Conservation (phyloP, 2,113 vertebrate genomes). For the Apodemus speciosus region DNA sequence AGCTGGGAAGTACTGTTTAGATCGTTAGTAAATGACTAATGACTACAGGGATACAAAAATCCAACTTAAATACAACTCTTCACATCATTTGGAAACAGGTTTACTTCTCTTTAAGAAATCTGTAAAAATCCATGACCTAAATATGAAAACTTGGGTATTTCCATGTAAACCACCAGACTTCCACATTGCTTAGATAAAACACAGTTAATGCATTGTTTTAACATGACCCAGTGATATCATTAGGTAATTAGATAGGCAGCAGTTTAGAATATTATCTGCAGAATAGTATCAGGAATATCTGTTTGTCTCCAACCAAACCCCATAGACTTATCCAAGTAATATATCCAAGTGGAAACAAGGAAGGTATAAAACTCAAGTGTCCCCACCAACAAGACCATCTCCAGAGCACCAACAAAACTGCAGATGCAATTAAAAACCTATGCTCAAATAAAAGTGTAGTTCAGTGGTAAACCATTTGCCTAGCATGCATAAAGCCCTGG, state of each 20-base stretch:
- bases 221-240: conserved; percentile 36
- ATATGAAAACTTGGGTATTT: conserved; percentile 71
- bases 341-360: conserved; percentile 11
- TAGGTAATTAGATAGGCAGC: conserved; percentile 10
- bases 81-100: background rate
- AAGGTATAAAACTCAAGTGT: background rate
- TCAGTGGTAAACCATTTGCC: background rate
- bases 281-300: background rate
- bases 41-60: background rate
- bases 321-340: conserved; percentile 23
- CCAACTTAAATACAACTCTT: background rate
- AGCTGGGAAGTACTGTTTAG: conserved; percentile 11
- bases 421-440: background rate
- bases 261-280: background rate
- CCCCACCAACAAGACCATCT: background rate
- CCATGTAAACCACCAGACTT: conserved; percentile 72
- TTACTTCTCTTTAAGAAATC: conserved; percentile 35
- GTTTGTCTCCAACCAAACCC: background rate
- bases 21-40: conserved; percentile 1
- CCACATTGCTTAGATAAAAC: conserved; percentile 44
- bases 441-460: background rate
- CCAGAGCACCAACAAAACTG: background rate
- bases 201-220: conserved; percentile 40
- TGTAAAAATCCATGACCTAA: conserved; percentile 53
- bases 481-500: background rate